A percentile compares a stretch with the other conserved stretches of the same genome.
These are phyloP conservation scores for Geococcyx californianus DNA, from an alignment of 2,113 vertebrate species.

Conservation along the genomic window DNA sequence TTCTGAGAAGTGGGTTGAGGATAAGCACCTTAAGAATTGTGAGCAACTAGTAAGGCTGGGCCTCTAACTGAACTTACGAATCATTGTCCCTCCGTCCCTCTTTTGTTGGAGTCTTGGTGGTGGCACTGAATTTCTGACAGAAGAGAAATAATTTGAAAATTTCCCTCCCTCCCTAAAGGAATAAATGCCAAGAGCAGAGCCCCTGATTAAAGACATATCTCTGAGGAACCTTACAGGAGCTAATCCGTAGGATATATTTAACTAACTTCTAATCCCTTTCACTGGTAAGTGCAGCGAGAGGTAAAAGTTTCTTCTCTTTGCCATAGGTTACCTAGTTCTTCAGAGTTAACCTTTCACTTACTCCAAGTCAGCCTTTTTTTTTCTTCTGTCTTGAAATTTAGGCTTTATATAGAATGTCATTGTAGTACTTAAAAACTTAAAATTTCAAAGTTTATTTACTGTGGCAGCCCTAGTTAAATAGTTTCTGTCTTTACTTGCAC, in stretches of 20 bases:
- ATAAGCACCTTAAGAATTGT: neutral
- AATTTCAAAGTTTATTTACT: neutral
- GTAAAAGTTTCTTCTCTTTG: neutral
- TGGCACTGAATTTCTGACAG: neutral
- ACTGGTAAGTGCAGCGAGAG: neutral
- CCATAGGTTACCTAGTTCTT: neutral
- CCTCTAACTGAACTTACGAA: neutral
- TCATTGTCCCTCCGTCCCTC: neutral
- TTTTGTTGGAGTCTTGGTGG: neutral
- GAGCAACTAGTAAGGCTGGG: neutral
- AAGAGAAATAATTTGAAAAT: neutral
- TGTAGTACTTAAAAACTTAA: neutral
- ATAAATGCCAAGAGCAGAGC: conserved; percentile 15
- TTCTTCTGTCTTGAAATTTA: neutral
- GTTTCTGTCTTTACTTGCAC: neutral
- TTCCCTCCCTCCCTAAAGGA: neutral
- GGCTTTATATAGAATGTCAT: neutral
- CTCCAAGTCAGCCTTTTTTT: neutral
- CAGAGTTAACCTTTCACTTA: neutral
- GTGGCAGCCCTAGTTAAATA: neutral
- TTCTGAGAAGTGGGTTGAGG: neutral
- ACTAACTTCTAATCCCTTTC: conserved; percentile 24
- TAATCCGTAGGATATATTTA: conserved; percentile 48
- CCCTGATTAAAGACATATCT: neutral
- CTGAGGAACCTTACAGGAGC: conserved; percentile 1